Evolutionary conservation across 2,113 vertebrate species (phyloP), one percentile per base, ranked within the genome.

Genomic region (Nanorana parkeri): DNA sequence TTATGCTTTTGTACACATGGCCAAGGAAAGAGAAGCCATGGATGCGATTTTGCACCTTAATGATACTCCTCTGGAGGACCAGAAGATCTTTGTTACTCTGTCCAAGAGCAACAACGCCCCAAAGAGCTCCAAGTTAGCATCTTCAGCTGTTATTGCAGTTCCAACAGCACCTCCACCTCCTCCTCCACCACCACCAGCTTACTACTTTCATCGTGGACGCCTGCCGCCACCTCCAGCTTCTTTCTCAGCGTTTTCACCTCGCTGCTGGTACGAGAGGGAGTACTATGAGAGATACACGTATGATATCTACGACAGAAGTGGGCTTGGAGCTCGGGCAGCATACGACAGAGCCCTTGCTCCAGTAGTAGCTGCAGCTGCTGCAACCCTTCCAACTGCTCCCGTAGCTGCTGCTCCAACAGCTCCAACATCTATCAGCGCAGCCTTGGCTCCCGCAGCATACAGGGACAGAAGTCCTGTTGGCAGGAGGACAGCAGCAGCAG

Each of bases 1-100:
- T 80, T 92, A 88, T 21, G 91, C 91, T 54, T 92, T 92, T 5
- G 91, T 92, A 55, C 91, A 92, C 88, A 92, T 92, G 91, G 90
- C 91, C 81, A 88, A 90, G 21, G 91, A 91, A 80, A 87, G 87
- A 15, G 90, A 91, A 72, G 91, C 91, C 61, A 84, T 90, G 88
- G 88, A 91, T 28, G 90, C 91, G 73, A 92, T 92, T 80, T 64
- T 86, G 71, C 84, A 90, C 64, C 89, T 92, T 58, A 89, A 91
- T 56, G 87, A 90, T 84, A 87, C 88, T 10, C 87, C 89, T 26
- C 20, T 92, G 67, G 90, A 90, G 78, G 91, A 90, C 66, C 90
- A 91, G 85, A 92, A 91, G 68, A 89, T 92, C 68, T 90, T 90
- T 52, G 91, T 92, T 41, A 90, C 89, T 1, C 87, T 92, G 17